Percentiles rank a stretch among this genome's conserved stretches.
These are phyloP conservation scores for Aldabrachelys gigantea DNA, from an alignment of 2,113 vertebrate genomes.

Conservation along the genomic window DNA sequence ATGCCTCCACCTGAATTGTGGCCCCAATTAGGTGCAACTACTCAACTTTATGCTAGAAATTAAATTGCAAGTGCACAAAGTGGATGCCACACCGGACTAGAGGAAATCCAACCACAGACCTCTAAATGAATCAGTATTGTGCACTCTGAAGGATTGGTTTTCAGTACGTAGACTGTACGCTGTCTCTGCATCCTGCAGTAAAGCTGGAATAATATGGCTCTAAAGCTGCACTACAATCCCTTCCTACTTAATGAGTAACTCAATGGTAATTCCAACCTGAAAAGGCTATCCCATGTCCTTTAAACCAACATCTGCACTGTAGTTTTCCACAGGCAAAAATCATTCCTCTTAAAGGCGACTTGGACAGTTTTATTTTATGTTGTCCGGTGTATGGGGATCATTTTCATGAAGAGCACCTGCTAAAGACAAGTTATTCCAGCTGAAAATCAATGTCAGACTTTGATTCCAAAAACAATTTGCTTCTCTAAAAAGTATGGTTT, in stretches of 20 bases:
- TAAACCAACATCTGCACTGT: neutral
- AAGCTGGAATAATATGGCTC: neutral
- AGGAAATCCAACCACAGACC: fast-evolving
- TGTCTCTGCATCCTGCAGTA: neutral
- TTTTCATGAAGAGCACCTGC: slow-evolving; percentile 52
- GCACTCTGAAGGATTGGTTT: neutral
- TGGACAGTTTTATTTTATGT: slow-evolving; percentile 22
- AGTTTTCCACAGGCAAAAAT: neutral
- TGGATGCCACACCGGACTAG: neutral
- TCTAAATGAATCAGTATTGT: neutral
- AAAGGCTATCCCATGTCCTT: neutral
- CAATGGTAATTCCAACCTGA: neutral
- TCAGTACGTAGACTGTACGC: neutral
- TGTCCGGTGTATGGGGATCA: neutral
- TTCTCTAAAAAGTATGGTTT: slow-evolving; percentile 40
- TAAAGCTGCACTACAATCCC: neutral
- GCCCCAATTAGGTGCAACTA: neutral
- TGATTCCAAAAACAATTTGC: neutral
- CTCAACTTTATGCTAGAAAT: neutral
- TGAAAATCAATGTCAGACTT: slow-evolving; percentile 9
- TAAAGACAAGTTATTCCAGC: slow-evolving; percentile 55
- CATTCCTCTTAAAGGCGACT: neutral
- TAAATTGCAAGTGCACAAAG: neutral
- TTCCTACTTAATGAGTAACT: neutral
- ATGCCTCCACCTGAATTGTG: neutral